Evolutionary conservation across 2,113 vertebrate species (phyloP), one percentile per base, ranked within the genome.

Genomic region (Dendropsophus ebraccatus): DNA sequence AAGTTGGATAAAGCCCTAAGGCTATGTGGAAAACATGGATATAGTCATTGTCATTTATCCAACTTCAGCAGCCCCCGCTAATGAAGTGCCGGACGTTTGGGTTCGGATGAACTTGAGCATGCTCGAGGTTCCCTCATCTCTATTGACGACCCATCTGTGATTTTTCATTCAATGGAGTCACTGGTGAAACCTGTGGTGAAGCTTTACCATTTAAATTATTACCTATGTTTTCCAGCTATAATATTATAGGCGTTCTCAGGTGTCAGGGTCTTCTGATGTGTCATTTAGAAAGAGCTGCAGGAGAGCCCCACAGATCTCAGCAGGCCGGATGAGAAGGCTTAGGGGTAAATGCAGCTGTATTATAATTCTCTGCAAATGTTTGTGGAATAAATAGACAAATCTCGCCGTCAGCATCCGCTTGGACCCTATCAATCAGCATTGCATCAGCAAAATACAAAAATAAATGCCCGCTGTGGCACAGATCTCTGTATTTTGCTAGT

Each of bases 381-480:
- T 32, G 16, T 30, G 5, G 41, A 80, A 45, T n/a, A 56, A 3
- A 56, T 8, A 78, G 41, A 58, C 19, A n/a, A 60, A 25, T 54
- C 37, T 47, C 28, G 78, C 2, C 2, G 28, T 49, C 25, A 30
- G 74, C 32, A 30, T 77, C 30, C 45, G 10, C 41, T 16, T 49
- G 13, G 4, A 41, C 23, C 5, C 9, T 54, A 19, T n/a, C 47
- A 76, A 16, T 28, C n/a, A 21, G 19, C 49, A 77, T 17, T 1
- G 45, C 49, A 30, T 52, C 47, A 80, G 56, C 54, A 80, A 80
- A 80, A 41, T 56, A 79, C 35, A 60, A n/a, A 79, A 41, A 80
- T 80, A 60, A 16, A 47, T 25, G 23, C 35, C 32, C 54, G 58
- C 58, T 81, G 56, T 62, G 41, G 25, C 23, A 30, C 6, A 81